phyloP scores from a whole-genome alignment of 2,113 vertebrate genomes.

The Corythaeola cristata region DNA sequence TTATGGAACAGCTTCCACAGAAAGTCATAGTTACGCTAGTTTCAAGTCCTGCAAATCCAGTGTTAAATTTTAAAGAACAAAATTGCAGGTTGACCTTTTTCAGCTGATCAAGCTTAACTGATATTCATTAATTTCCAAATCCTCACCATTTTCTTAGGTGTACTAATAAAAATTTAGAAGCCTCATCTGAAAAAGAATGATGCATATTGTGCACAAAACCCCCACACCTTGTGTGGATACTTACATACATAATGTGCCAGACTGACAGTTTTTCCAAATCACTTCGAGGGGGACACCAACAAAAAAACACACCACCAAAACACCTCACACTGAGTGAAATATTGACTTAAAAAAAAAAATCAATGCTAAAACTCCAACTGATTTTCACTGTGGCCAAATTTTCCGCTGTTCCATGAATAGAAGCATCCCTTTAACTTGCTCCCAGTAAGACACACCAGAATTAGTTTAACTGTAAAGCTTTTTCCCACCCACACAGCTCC shows the following conservation, averaged over 20 bases:
- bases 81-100: neutral
- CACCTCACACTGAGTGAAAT: neutral
- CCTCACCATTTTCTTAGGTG: neutral
- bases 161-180: neutral
- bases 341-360: neutral
- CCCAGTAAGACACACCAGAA: neutral
- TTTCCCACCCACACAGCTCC: neutral
- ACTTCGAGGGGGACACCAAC: no score
- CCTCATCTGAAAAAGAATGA: neutral
- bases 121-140: neutral
- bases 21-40: neutral
- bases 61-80: neutral
- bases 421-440: neutral
- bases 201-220: neutral
- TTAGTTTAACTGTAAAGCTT: neutral
- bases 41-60: neutral
- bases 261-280: neutral
- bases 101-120: neutral
- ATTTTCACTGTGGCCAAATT: neutral
- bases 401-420: neutral
- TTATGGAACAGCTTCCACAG: neutral
- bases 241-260: neutral
- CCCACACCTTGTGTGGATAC: neutral
- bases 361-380: neutral
- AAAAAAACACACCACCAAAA: no score